Evolutionary conservation across 2,113 vertebrate species (phyloP).

Genomic region (Ranitomeya imitator): DNA sequence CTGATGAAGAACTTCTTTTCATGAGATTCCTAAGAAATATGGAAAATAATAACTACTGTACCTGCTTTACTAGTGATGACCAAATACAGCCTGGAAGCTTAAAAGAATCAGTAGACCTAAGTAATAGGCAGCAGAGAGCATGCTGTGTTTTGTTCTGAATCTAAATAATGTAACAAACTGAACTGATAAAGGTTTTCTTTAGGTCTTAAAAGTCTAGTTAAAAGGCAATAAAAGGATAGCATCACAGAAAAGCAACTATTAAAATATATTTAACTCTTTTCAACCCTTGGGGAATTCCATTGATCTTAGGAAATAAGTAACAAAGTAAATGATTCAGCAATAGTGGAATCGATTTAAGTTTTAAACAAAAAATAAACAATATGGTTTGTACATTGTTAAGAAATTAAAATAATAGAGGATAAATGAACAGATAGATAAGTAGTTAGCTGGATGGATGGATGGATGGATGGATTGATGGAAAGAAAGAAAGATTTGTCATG

Average conservation of each 20-base stretch:
- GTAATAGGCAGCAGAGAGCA: slow-evolving; percentile 19
- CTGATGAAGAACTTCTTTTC: neutral
- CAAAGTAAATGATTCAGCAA: neutral
- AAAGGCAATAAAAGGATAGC: slow-evolving; percentile 34
- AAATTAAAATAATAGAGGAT: neutral
- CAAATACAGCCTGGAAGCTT: slow-evolving; percentile 33
- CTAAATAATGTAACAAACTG: slow-evolving; percentile 31
- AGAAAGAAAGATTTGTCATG: no score
- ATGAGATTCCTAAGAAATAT: slow-evolving; percentile 19
- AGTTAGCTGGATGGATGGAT: no score
- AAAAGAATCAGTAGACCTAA: slow-evolving; percentile 17
- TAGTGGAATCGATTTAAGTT: neutral
- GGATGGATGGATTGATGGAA: no score
- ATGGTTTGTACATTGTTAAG: neutral
- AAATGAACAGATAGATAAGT: neutral
- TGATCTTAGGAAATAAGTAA: slow-evolving; percentile 25
- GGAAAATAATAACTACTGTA: slow-evolving; percentile 28
- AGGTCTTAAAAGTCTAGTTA: slow-evolving; percentile 40
- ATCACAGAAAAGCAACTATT: slow-evolving; percentile 28
- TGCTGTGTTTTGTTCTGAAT: slow-evolving; percentile 44
- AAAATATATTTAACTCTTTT: slow-evolving; percentile 35
- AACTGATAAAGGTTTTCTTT: slow-evolving; percentile 43
- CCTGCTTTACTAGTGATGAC: slow-evolving; percentile 5
- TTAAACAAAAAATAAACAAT: neutral
- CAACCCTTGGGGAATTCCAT: neutral